Evolutionary conservation across 1,140 invertebrate species (phyloP).

Genomic region (Drosophila biarmipes): DNA sequence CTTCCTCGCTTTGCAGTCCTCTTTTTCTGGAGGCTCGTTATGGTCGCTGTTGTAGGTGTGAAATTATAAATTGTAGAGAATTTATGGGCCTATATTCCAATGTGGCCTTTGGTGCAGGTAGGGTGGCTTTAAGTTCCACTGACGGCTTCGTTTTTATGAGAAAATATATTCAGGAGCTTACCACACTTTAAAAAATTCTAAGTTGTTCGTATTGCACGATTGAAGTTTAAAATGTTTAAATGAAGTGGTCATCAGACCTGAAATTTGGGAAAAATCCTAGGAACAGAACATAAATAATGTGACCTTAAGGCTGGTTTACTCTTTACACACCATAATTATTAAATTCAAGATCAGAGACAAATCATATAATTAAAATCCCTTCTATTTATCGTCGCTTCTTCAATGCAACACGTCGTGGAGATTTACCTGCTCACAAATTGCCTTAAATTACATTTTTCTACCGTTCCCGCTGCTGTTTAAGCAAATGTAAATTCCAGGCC

Average conservation of each 20-base stretch:
- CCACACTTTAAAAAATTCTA: no score
- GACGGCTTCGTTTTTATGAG: background rate
- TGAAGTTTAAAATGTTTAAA: no score
- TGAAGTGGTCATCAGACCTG: no score
- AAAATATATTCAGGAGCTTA: no score
- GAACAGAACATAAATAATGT: no score
- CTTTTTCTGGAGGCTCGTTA: conserved; percentile 47
- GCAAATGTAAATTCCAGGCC: conserved; percentile 41
- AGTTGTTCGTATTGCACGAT: no score
- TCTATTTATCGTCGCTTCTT: background rate
- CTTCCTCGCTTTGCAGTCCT: background rate
- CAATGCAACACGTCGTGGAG: conserved; percentile 4
- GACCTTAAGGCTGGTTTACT: no score
- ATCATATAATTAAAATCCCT: no score
- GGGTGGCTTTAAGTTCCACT: no score
- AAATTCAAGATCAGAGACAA: no score
- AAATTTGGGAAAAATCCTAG: no score
- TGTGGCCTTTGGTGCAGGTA: conserved; percentile 42
- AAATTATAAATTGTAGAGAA: conserved; percentile 76
- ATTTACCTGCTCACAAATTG: conserved; percentile 41
- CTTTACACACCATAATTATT: no score
- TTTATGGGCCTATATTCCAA: conserved; percentile 68
- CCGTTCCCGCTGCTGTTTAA: conserved; percentile 7
- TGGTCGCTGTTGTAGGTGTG: conserved; percentile 58
- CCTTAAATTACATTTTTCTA: conserved; percentile 34